These are phyloP conservation scores for Urosaurus nigricauda DNA, from an alignment of 2,797 vertebrate species.

Conservation along the genomic window DNA sequence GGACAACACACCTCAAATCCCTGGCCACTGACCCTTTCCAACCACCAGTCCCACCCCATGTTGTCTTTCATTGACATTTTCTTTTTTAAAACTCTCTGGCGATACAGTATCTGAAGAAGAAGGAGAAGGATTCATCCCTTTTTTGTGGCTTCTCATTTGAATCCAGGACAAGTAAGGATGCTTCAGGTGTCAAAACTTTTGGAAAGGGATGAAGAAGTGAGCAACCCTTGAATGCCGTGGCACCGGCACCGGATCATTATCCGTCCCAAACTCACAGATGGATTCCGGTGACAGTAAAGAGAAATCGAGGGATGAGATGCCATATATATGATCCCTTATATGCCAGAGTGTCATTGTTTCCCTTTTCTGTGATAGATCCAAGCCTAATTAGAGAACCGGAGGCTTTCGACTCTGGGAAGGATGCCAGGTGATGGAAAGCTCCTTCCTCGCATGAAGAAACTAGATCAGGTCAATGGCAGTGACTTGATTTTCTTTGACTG, in stretches of 20 bases:
- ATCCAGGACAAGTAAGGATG: not conserved
- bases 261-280: conserved; percentile 44
- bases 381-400: conserved; percentile 55
- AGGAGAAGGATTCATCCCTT: not conserved
- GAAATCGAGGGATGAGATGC: conserved; percentile 42
- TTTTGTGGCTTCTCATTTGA: not conserved
- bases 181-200: not conserved
- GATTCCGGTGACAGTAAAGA: conserved; percentile 52
- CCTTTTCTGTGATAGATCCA: conserved; percentile 47
- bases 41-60: not conserved
- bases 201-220: conserved; percentile 22
- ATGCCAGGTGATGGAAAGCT: conserved; percentile 50
- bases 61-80: not conserved
- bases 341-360: conserved; percentile 52
- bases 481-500: not conserved
- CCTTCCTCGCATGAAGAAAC: conserved; percentile 53
- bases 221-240: conserved; percentile 58
- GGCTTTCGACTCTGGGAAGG: conserved; percentile 49
- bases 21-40: not conserved
- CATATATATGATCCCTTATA: conserved; percentile 41
- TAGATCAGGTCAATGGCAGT: not conserved
- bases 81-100: not conserved
- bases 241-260: conserved; percentile 56
- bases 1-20: not conserved
- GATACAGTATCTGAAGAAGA: not conserved